Percentiles rank a stretch among this genome's conserved stretches.
These are phyloP conservation scores for Ischnura elegans DNA, from an alignment of 2,888 invertebrate species.

Conservation along the genomic window DNA sequence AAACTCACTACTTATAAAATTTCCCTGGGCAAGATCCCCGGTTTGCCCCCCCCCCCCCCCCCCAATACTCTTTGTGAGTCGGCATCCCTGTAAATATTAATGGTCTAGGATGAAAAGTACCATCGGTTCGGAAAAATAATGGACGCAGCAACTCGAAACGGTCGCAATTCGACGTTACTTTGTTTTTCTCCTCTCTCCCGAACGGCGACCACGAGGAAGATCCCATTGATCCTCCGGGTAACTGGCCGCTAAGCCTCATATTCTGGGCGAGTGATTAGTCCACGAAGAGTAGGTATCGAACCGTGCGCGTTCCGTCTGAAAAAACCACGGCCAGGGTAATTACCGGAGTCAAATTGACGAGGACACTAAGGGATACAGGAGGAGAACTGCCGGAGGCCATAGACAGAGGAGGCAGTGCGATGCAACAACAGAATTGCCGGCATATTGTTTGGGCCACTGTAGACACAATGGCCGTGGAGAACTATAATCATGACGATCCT, in stretches of 20 bases:
- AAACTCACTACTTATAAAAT: too few relatives aligned
- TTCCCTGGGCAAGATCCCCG: too few relatives aligned
- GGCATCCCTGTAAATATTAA: too few relatives aligned
- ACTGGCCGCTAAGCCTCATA: slow-evolving; percentile 4
- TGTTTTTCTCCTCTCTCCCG: not conserved
- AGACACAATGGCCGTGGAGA: not conserved
- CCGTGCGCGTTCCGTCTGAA: slow-evolving; percentile 8
- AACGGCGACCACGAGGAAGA: not conserved
- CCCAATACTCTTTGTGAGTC: too few relatives aligned
- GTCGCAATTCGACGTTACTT: not conserved
- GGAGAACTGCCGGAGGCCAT: not conserved
- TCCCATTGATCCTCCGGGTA: not conserved
- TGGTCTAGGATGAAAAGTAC: not conserved
- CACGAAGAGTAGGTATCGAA: not conserved
- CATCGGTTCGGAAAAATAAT: not conserved
- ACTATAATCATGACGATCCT: not conserved
- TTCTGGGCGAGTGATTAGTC: not conserved
- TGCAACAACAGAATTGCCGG: slow-evolving; percentile 4
- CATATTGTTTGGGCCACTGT: not conserved
- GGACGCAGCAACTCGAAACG: not conserved
- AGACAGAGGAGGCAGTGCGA: not conserved
- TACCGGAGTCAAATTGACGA: not conserved
- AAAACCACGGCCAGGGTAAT: not conserved
- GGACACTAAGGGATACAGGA: not conserved
- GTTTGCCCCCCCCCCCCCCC: too few relatives aligned